Evolutionary conservation across 2,797 vertebrate genomes (phyloP).

Genomic region (Eospalax fontanierii): DNA sequence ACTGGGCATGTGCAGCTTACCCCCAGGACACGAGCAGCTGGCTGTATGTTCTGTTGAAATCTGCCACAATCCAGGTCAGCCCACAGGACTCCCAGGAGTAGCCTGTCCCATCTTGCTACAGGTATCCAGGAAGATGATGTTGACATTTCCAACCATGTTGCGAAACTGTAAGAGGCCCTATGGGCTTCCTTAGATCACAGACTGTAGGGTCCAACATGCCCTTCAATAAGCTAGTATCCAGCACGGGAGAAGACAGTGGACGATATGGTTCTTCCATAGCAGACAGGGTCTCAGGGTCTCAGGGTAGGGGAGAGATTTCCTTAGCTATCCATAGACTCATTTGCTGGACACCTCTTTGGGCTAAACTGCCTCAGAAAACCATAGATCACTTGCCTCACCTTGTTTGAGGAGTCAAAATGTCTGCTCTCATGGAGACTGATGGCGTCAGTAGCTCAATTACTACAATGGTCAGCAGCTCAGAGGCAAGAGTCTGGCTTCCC

Average conservation of each 20-base stretch:
- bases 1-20: not conserved
- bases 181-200: not conserved
- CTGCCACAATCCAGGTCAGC: not conserved
- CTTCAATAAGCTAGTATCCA: rapidly evolving
- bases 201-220: not conserved
- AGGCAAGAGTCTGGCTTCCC: conserved; percentile 77
- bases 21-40: not conserved
- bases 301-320: conserved; percentile 32
- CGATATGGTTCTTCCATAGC: not conserved
- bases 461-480: conserved; percentile 63
- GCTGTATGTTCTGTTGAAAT: not conserved
- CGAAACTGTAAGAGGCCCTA: not conserved
- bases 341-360: conserved; percentile 77
- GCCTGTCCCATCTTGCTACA: not conserved
- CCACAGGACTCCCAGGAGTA: not conserved
- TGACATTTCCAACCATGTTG: not conserved
- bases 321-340: not conserved
- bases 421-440: conserved; percentile 69
- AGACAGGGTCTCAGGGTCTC: conserved; percentile 20
- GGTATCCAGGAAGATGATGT: not conserved
- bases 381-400: conserved; percentile 69
- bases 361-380: conserved; percentile 51
- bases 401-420: conserved; percentile 77
- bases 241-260: not conserved
- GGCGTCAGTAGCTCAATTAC: conserved; percentile 73